Conservation (phyloP, 2,113 vertebrate species). For the Gyps fulvus region DNA sequence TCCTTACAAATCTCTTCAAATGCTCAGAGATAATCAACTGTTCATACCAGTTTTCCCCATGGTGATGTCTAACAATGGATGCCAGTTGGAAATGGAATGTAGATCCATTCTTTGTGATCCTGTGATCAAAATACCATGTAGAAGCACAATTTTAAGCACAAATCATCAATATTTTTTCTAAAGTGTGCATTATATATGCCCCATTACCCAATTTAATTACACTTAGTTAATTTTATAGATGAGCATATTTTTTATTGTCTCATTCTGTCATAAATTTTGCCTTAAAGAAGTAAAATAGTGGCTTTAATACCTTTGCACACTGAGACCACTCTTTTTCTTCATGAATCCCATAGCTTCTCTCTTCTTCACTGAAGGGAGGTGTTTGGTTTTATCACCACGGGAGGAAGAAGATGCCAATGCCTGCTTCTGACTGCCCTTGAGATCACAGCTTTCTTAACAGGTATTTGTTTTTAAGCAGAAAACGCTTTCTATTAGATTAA, state of each 20-base stretch:
- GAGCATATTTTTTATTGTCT: not conserved
- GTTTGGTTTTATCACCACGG: not conserved
- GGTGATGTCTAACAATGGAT: not conserved
- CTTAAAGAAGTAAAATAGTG: not conserved
- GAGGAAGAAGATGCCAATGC: not conserved
- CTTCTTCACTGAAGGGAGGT: not conserved
- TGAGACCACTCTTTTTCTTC: not conserved
- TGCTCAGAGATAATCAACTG: not conserved
- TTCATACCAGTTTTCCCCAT: not conserved
- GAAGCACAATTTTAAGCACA: not conserved
- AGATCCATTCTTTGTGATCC: not conserved
- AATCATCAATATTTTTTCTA: not conserved
- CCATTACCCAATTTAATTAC: slow-evolving; percentile 30
- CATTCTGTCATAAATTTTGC: not conserved
- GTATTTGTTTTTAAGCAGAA: not conserved
- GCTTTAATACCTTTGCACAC: not conserved
- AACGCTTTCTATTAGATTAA: not conserved
- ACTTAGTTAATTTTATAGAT: slow-evolving; percentile 1
- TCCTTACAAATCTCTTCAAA: not conserved
- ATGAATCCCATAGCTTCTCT: not conserved
- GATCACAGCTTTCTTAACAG: not conserved
- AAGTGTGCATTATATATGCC: not conserved
- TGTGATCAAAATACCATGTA: not conserved
- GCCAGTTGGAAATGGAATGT: not conserved
- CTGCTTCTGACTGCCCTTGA: not conserved